Evolutionary conservation across 2,797 vertebrate genomes (phyloP).

Genomic region (Streptopelia turtur): DNA sequence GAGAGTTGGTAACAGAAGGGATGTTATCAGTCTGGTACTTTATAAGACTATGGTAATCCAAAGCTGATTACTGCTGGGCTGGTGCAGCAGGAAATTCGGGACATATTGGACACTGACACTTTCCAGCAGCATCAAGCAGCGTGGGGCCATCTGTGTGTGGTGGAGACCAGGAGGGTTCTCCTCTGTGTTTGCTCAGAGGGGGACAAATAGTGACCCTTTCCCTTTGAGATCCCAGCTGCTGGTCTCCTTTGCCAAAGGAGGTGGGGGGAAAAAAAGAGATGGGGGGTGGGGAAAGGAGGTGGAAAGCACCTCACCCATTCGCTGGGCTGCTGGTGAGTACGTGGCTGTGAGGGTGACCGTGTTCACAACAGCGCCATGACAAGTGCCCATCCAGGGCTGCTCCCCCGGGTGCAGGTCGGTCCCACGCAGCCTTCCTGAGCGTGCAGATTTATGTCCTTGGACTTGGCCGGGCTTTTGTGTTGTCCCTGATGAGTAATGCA

Average conservation of each 20-base stretch:
- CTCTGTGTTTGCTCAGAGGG: too few relatives aligned
- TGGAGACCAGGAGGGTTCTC: accelerated
- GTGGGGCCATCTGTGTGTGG: accelerated
- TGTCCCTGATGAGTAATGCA: background rate
- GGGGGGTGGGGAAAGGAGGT: background rate
- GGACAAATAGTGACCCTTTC: background rate
- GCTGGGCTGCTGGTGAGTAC: background rate
- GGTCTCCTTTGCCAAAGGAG: background rate
- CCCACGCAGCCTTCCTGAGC: background rate
- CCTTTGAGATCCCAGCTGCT: background rate
- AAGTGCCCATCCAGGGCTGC: background rate
- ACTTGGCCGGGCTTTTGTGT: background rate
- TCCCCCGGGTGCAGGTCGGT: background rate
- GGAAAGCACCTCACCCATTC: accelerated
- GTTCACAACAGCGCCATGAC: background rate
- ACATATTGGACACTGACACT: background rate
- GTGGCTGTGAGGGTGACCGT: accelerated
- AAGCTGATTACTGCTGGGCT: slow-evolving; percentile 41
- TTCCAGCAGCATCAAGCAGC: background rate
- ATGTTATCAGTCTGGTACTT: background rate
- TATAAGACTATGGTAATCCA: slow-evolving; percentile 19
- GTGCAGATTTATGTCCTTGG: background rate
- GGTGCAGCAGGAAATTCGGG: background rate
- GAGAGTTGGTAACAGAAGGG: background rate
- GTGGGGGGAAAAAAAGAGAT: background rate